phyloP scores from a whole-genome alignment of 2,797 vertebrate genomes.

The Epinephelus coioides region DNA sequence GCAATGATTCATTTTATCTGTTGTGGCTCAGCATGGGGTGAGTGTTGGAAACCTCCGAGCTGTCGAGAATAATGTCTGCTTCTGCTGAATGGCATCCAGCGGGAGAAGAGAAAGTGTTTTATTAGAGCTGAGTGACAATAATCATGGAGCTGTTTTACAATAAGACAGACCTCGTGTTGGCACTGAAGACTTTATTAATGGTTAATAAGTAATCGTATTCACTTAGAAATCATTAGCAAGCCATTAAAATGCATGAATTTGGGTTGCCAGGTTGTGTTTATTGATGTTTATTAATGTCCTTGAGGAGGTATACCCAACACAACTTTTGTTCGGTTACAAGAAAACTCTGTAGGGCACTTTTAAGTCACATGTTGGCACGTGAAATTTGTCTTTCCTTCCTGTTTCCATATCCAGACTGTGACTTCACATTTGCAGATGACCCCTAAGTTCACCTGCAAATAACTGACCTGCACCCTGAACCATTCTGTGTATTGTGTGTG shows the following conservation, averaged over 20 bases:
- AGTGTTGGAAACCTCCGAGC: conserved; percentile 69
- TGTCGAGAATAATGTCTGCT: conserved; percentile 71
- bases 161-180: conserved; percentile 25
- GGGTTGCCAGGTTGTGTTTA: conserved; percentile 11
- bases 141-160: conserved; percentile 37
- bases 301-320: neutral
- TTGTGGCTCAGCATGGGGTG: conserved; percentile 66
- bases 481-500: neutral
- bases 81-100: conserved; percentile 53
- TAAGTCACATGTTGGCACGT: neutral
- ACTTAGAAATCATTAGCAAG: conserved; percentile 12
- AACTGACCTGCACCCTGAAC: conserved; percentile 4
- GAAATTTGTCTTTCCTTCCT: neutral
- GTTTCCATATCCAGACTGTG: neutral
- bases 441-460: conserved; percentile 30
- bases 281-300: neutral
- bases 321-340: neutral
- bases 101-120: conserved; percentile 46
- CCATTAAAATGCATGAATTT: conserved; percentile 19
- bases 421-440: conserved; percentile 13
- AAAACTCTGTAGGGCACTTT: neutral
- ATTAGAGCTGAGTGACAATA: conserved; percentile 54
- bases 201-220: conserved; percentile 45
- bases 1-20: conserved; percentile 73
- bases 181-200: conserved; percentile 29